Base-by-base conservation (phyloP, 1,140 invertebrate species). In the Ganaspis sp. region DNA sequence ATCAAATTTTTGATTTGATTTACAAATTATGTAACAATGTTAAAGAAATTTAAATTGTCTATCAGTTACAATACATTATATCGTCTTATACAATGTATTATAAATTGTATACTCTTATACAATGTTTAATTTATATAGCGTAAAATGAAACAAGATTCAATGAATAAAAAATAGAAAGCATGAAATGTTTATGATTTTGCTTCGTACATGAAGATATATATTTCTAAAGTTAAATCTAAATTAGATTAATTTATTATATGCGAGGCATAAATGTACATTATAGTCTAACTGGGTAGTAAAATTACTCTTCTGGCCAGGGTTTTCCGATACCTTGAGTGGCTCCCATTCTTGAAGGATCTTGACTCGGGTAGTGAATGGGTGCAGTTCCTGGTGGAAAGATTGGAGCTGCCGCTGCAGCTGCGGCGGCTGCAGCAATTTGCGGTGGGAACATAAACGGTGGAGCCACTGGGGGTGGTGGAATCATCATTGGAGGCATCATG, bases 331-430 rank as follows among this genome's bases (percentile, higher is more conserved):
- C 90, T 79, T 93, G 93, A 34, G 93, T 92, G 0, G 95, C 93
- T 0, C 98, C 97, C 92, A 99, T 94, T 75, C 97, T 93, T 19
- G 95, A 95, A 8, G 97, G 97, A 93, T 99, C 97, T 87, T 98
- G 97, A 85, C 97, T 98, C 1, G 97, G 97, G 93, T 99, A 99
- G 89, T 98, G 97, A 53, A 98, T 94, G 0, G 92, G 88, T 3
- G 90, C 77, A n/a, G 92, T 92, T 70, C 92, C 92, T 38, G 92
- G 90, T 64, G 92, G 92, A 73, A 92, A 92, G 4, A 92, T 89
- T 8, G 91, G 86, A 23, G 92, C 88, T 2, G 89, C 83, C 26
- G 91, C 86, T 4, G 87, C 75, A 15, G 12, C 54, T 5, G 26
- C 58, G n/a, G 58, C 58, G 1, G 58, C 79, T 69, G 91, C 74